These are phyloP conservation scores for Temnothorax nylanderi DNA, from an alignment of 1,140 invertebrate species.

Conservation along the genomic window DNA sequence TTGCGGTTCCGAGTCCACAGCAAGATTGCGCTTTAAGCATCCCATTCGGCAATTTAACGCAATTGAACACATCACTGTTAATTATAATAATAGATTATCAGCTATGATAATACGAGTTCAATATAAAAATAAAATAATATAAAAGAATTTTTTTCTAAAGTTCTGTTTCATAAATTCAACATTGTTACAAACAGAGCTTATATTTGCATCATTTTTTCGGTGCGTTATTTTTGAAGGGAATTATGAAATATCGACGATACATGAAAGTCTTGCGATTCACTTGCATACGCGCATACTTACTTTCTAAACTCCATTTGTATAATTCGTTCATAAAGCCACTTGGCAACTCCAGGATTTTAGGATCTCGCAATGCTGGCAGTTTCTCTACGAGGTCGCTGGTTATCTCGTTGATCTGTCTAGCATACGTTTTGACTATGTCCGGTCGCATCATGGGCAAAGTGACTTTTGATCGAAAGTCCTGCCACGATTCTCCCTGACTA, in stretches of 20 bases:
- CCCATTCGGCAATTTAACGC: constrained; percentile 89
- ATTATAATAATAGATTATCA: neutral
- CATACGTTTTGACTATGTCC: constrained; percentile 83
- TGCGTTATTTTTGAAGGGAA: neutral
- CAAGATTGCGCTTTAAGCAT: constrained; percentile 85
- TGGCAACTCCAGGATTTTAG: constrained; percentile 85
- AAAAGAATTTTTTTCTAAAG: neutral
- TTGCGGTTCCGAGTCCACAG: constrained; percentile 85
- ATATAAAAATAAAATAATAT: neutral
- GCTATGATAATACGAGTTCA: neutral
- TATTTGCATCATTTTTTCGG: neutral
- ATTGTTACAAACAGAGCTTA: neutral
- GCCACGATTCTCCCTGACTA: constrained; percentile 87
- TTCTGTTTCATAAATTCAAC: neutral
- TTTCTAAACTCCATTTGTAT: constrained; percentile 90
- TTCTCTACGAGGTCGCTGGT: constrained; percentile 85
- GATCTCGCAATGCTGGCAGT: constrained; percentile 85
- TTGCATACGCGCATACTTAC: constrained; percentile 75
- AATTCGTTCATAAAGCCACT: constrained; percentile 88
- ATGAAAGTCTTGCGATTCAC: neutral
- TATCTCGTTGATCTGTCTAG: constrained; percentile 84
- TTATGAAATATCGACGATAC: neutral
- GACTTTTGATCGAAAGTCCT: constrained; percentile 85
- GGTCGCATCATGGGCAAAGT: constrained; percentile 87
- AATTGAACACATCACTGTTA: constrained; percentile 87